Evolutionary conservation across 2,888 invertebrate species (phyloP), one percentile per base, ranked within the genome.

Genomic region (Cerastoderma edule): DNA sequence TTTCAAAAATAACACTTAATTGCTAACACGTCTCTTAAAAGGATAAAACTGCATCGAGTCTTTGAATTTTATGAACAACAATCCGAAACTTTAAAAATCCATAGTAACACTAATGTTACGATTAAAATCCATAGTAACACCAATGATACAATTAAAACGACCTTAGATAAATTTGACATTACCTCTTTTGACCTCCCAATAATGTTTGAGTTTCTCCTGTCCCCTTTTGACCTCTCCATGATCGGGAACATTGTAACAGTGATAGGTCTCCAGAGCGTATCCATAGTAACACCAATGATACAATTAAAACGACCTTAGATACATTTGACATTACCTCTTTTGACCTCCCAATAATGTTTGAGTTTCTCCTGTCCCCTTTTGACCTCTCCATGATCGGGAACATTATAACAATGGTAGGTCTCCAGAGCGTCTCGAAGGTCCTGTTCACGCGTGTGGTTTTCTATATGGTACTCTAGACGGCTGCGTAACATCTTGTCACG

Each of bases 131-230:
- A n/a, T n/a, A n/a, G n/a, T n/a, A n/a, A n/a, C n/a, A n/a, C n/a
- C n/a, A n/a, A n/a, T n/a, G n/a, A n/a, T n/a, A n/a, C n/a, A n/a
- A n/a, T n/a, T n/a, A n/a, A n/a, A n/a, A n/a, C n/a, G n/a, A n/a
- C n/a, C n/a, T n/a, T n/a, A n/a, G n/a, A n/a, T n/a, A n/a, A n/a
- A n/a, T 2, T 5, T 66, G 2, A 27, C 6, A 27, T 1, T 46
- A 86, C 86, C 86, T 69, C 70, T 75, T 73, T 77, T 83, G 13
- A 83, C 66, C 56, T 80, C 74, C 75, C 84, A 84, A 66, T 83
- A 84, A 30, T 83, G 68, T 44, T 78, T 69, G 1, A 85, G 35
- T 68, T 81, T 85, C 13, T 75, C 74, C 5, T 75, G 39, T 0
- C 80, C 83, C 27, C 75, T 46, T 39, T 68, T 70, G n/a, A 76